Percentiles rank a stretch among this genome's conserved stretches.
Evolutionary conservation across 2,888 invertebrate genomes (phyloP).

Genomic region (Pandemis cinnamomeana): DNA sequence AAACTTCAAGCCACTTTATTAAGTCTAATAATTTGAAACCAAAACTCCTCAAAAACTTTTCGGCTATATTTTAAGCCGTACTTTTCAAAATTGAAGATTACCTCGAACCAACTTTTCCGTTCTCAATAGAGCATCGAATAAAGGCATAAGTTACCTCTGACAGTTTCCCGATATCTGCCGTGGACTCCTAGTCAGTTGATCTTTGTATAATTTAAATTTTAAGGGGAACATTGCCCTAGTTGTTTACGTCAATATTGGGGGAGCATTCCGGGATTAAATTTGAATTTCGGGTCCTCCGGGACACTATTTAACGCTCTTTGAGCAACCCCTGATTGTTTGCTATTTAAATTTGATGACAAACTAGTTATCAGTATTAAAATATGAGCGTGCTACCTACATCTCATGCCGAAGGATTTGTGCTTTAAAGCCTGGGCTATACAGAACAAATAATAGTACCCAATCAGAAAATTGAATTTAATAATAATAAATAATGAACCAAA

Average conservation of each 20-base stretch:
- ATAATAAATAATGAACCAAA: too few species aligned
- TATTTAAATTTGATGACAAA: background rate
- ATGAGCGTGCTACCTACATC: background rate
- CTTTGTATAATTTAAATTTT: conserved; percentile 29
- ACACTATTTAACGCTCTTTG: conserved; percentile 12
- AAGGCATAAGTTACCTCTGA: conserved; percentile 39
- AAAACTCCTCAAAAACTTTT: background rate
- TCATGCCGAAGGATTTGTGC: background rate
- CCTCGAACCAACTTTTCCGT: conserved; percentile 24
- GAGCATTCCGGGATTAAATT: conserved; percentile 17
- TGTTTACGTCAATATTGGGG: conserved; percentile 20
- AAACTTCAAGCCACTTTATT: background rate
- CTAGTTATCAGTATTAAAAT: background rate
- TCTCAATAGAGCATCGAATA: conserved; percentile 37
- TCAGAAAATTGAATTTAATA: too few species aligned
- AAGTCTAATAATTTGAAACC: background rate
- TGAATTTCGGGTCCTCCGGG: background rate
- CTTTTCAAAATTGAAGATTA: conserved; percentile 22
- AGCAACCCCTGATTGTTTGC: background rate
- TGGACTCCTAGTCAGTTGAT: conserved; percentile 13
- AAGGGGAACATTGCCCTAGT: conserved; percentile 12
- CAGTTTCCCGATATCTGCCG: conserved; percentile 39
- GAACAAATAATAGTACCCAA: too few species aligned
- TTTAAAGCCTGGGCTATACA: background rate
- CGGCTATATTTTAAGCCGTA: conserved; percentile 14